A percentile compares a stretch with the other conserved stretches of the same genome.
Evolutionary conservation across 2,888 invertebrate genomes (phyloP).

Genomic region (Lucinisca nassula): DNA sequence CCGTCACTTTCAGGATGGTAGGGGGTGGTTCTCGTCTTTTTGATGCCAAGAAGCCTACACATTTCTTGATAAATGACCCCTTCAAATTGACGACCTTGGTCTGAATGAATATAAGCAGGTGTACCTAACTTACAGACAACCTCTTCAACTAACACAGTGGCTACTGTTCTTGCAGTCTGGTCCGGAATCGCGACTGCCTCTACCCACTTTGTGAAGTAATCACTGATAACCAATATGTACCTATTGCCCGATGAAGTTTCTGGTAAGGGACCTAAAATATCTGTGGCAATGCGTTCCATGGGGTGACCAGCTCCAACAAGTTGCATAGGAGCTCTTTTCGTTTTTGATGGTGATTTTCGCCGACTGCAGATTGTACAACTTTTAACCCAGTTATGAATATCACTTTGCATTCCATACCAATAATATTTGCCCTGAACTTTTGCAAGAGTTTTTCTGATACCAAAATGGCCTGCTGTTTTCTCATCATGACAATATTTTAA

Average conservation of each 20-base stretch:
- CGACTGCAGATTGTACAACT: neutral
- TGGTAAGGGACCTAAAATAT: slow-evolving; percentile 32
- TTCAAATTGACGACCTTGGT: slow-evolving; percentile 60
- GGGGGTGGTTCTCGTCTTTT: slow-evolving; percentile 39
- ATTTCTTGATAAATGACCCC: slow-evolving; percentile 46
- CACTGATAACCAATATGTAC: slow-evolving; percentile 48
- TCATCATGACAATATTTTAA: too few species aligned
- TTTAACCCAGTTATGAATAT: slow-evolving; percentile 9
- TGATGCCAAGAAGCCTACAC: slow-evolving; percentile 22
- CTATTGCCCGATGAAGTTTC: slow-evolving; percentile 21
- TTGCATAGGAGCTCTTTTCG: neutral
- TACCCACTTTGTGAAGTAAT: slow-evolving; percentile 36
- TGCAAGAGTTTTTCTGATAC: slow-evolving; percentile 33
- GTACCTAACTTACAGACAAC: slow-evolving; percentile 53
- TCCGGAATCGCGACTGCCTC: slow-evolving; percentile 35
- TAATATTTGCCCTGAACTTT: slow-evolving; percentile 20
- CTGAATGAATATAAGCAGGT: slow-evolving; percentile 45
- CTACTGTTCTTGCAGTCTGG: slow-evolving; percentile 33
- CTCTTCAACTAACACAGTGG: slow-evolving; percentile 32
- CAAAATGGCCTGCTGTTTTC: too few species aligned
- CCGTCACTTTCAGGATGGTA: slow-evolving; percentile 47
- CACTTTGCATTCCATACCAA: slow-evolving; percentile 7
- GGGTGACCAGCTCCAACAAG: neutral
- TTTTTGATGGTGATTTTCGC: neutral
- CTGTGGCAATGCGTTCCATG: slow-evolving; percentile 18